phyloP scores from a whole-genome alignment of 2,113 vertebrate genomes.

The Spizaetus ornatus region DNA sequence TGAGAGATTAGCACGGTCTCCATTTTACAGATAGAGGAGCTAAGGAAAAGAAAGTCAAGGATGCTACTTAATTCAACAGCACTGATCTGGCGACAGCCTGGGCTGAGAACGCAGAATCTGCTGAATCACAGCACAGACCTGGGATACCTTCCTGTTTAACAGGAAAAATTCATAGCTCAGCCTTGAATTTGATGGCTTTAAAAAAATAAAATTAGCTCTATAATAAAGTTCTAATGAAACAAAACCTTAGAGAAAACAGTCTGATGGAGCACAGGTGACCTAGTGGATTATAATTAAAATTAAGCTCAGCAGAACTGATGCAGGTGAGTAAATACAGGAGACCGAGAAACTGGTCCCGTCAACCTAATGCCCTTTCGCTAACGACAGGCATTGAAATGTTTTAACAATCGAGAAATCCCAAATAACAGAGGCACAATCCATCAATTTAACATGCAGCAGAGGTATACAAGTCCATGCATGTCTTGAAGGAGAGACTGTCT shows the following conservation, averaged over 20 bases:
- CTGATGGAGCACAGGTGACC: not conserved
- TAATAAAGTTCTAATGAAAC: constrained; percentile 15
- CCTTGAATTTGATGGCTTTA: not conserved
- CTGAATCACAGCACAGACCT: constrained; percentile 35
- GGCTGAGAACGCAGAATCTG: constrained; percentile 17
- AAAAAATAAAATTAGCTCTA: not conserved
- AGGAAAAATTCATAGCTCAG: not conserved
- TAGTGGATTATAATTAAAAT: constrained; percentile 12
- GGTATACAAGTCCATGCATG: not conserved
- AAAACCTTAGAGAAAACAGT: not conserved
- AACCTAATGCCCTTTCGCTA: not conserved
- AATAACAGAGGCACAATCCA: not conserved
- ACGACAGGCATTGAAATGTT: not conserved
- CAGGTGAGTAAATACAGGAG: not conserved
- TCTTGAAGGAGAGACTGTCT: not conserved
- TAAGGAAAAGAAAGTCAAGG: constrained; percentile 8
- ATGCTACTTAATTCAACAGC: constrained; percentile 20
- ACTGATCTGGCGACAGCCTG: constrained; percentile 10
- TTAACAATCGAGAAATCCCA: constrained; percentile 18
- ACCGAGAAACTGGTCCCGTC: not conserved
- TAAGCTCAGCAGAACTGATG: not conserved
- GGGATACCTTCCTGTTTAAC: not conserved
- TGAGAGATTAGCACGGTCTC: constrained; percentile 15
- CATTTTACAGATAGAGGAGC: not conserved
- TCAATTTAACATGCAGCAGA: not conserved